A percentile compares a stretch with the other conserved stretches of the same genome.
Conservation (phyloP, 2,888 invertebrate genomes). For the Stratiomys singularior region DNA sequence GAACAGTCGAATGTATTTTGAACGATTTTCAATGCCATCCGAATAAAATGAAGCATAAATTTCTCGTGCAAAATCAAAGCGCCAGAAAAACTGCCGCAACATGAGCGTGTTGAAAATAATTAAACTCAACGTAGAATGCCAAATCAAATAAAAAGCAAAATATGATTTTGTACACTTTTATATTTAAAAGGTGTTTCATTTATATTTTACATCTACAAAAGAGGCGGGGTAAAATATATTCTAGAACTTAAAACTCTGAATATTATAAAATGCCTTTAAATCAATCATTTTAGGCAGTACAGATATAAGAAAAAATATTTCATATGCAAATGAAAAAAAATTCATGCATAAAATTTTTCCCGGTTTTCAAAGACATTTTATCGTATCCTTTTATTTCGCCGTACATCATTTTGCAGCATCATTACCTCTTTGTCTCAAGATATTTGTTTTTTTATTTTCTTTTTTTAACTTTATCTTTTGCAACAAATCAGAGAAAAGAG, state of each 20-base stretch:
- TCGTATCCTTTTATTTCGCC: background rate
- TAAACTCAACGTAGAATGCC: background rate
- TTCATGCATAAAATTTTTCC: background rate
- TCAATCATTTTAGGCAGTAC: background rate
- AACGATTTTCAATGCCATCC: background rate
- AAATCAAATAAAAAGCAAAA: conserved; percentile 10
- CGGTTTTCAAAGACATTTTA: background rate
- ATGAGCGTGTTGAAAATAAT: background rate
- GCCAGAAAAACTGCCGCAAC: background rate
- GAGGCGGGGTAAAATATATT: conserved; percentile 9
- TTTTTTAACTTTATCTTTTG: background rate
- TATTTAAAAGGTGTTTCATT: conserved; percentile 27
- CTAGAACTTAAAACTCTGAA: conserved; percentile 15
- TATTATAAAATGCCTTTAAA: background rate
- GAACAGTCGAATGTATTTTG: too few relatives aligned
- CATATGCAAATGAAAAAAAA: too few relatives aligned
- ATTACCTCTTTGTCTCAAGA: background rate
- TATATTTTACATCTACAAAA: conserved; percentile 39
- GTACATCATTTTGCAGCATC: background rate
- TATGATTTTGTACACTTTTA: conserved; percentile 37
- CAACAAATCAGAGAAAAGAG: background rate
- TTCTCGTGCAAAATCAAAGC: background rate
- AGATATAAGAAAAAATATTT: background rate
- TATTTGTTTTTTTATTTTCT: background rate
- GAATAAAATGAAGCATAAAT: background rate